Base-by-base conservation (phyloP, 2,113 vertebrate species). In the Rattus norvegicus region DNA sequence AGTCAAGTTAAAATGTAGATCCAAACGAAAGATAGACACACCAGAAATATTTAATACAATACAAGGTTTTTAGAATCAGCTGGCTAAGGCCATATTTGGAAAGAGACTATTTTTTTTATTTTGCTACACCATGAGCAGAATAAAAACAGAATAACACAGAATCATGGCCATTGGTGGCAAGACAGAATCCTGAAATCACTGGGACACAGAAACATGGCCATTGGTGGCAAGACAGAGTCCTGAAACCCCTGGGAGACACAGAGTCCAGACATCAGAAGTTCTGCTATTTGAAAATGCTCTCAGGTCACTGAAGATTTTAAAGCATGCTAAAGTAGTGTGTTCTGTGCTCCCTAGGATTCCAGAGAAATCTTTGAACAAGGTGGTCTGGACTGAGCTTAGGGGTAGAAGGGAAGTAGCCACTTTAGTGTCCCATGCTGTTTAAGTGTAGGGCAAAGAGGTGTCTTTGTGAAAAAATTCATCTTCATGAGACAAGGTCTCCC, bases 401-500 rank as follows among this genome's bases (percentile, higher is more conserved):
- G 26, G 7, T 72, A 36, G 73, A 88, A 47, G 30, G 72, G 28
- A 89, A 59, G 73, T 83, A 90, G n/a, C 13, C 2, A 6, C 63
- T 70, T 95, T 76, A 36, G 72, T 79, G 39, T 77, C 92, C 91
- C 75, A 61, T 81, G 81, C 88, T 86, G 43, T 72, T 43, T 75
- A 70, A n/a, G 43, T 79, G 1, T 9, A 69, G 89, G 52, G 49
- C 75, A 73, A 92, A 33, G 28, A 93, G 30, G 61, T 69, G 61
- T 90, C 30, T 72, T 93, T 91, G 76, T 96, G 93, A 91, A 94
- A 94, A 92, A 92, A 43, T 26, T 96, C 67, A 87, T 97, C 94
- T 96, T 54, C 59, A 70, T 67, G n/a, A 13, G 5, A 2, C 17
- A 26, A 81, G 84, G 30, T 92, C 73, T 94, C 90, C 67, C 36